These are phyloP conservation scores for Macheiramphus alcinus DNA, from an alignment of 2,113 vertebrate species.

Conservation along the genomic window DNA sequence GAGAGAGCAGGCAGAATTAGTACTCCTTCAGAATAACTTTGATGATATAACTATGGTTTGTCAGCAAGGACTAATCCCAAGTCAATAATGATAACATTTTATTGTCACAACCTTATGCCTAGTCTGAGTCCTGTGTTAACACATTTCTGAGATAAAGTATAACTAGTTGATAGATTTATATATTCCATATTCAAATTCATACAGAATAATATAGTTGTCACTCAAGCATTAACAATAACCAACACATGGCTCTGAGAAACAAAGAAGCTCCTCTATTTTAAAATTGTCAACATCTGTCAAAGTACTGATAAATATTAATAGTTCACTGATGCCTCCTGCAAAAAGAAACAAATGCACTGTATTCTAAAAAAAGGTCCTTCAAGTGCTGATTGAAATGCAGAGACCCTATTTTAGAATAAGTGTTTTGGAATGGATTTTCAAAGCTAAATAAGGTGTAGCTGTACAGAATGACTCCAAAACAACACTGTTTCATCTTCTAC, in stretches of 20 bases:
- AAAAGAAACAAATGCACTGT: neutral
- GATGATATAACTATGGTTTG: neutral
- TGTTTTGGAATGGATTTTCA: neutral
- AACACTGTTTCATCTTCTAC: neutral
- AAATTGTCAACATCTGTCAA: neutral
- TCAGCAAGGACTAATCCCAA: neutral
- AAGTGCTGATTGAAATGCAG: neutral
- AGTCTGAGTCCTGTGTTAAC: neutral
- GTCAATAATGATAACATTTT: neutral
- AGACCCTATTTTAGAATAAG: neutral
- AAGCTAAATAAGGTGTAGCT: neutral
- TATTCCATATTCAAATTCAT: neutral
- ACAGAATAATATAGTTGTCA: neutral
- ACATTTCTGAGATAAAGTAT: neutral
- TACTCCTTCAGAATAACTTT: neutral
- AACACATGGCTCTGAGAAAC: neutral
- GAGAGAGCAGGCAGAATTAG: neutral
- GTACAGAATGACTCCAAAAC: neutral
- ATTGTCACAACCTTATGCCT: neutral
- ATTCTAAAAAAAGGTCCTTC: neutral
- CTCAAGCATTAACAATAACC: neutral
- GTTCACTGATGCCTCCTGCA: neutral
- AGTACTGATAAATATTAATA: neutral
- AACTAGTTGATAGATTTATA: neutral
- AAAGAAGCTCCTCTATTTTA: neutral